Evolutionary conservation across 2,797 vertebrate species (phyloP).

Genomic region (Pogonophryne albipinna): DNA sequence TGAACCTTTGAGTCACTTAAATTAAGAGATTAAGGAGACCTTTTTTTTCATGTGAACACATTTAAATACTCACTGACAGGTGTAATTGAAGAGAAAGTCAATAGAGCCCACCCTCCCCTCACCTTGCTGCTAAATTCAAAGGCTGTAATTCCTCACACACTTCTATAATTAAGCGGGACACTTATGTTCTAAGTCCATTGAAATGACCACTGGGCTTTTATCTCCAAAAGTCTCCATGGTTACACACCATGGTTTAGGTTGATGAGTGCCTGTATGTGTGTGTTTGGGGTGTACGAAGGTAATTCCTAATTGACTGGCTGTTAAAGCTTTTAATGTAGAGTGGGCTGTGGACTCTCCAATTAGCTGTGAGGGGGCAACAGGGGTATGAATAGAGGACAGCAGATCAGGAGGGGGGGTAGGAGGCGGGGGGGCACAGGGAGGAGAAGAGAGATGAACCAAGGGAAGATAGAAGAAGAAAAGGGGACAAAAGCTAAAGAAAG

Average conservation of each 20-base stretch:
- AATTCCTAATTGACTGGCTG: conserved; percentile 80
- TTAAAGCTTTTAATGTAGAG: conserved; percentile 81
- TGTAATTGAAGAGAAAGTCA: conserved; percentile 70
- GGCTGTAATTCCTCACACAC: conserved; percentile 53
- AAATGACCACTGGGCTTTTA: conserved; percentile 66
- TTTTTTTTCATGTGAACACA: conserved; percentile 18
- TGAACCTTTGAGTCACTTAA: background rate
- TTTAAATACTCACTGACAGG: conserved; percentile 15
- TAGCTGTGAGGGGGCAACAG: conserved; percentile 59
- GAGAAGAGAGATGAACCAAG: background rate
- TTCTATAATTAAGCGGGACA: conserved; percentile 66
- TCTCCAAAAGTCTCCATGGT: conserved; percentile 65
- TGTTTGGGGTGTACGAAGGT: conserved; percentile 9
- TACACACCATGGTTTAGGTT: conserved; percentile 47
- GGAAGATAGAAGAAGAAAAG: background rate
- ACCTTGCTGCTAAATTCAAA: conserved; percentile 22
- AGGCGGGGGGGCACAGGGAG: background rate
- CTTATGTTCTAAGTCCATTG: conserved; percentile 60
- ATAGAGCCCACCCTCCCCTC: conserved; percentile 1
- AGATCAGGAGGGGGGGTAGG: conserved; percentile 9
- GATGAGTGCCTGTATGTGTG: conserved; percentile 25
- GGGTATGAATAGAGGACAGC: conserved; percentile 55
- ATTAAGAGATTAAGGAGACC: background rate
- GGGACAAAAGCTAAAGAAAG: background rate
- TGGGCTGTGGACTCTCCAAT: conserved; percentile 66